Percentiles rank a stretch among this genome's conserved stretches.
Conservation (phyloP, 1,140 invertebrate species). For the Paramacrobiotus metropolitanus region DNA sequence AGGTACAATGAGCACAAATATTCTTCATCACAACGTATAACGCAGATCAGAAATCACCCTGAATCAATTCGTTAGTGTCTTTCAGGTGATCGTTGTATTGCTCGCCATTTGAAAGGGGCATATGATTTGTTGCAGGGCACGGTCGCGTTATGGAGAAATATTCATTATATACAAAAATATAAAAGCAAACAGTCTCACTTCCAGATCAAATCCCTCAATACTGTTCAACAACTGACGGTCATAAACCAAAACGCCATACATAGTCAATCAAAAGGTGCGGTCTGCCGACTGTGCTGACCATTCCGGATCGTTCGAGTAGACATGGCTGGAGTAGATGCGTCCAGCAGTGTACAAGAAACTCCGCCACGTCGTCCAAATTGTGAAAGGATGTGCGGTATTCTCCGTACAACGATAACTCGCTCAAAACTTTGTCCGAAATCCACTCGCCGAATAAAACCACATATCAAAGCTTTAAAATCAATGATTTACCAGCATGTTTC, state of each 20-base stretch:
- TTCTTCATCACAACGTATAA: no score
- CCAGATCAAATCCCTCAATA: conserved; percentile 32
- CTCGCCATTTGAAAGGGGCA: no score
- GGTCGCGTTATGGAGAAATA: no score
- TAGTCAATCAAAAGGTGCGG: conserved; percentile 57
- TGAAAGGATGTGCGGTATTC: conserved; percentile 64
- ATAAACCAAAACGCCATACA: conserved; percentile 85
- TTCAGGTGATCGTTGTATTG: no score
- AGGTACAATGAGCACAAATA: no score
- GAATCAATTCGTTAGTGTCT: no score
- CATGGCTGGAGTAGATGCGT: conserved; percentile 49
- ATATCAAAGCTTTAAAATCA: conserved; percentile 53
- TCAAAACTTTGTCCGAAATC: conserved; percentile 63
- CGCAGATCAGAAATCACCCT: no score
- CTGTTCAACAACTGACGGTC: conserved; percentile 57
- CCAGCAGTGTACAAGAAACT: conserved; percentile 60
- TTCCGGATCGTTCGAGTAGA: conserved; percentile 43
- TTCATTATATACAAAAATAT: no score
- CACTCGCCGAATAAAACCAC: conserved; percentile 48
- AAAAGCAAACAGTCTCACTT: no score
- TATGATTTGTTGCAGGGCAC: no score
- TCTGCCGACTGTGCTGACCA: conserved; percentile 51
- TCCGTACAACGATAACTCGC: conserved; percentile 72
- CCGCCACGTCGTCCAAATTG: conserved; percentile 61
- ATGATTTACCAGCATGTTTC: no score